Evolutionary conservation across 1,140 invertebrate genomes (phyloP).

Genomic region (Papilio aristodemus): DNA sequence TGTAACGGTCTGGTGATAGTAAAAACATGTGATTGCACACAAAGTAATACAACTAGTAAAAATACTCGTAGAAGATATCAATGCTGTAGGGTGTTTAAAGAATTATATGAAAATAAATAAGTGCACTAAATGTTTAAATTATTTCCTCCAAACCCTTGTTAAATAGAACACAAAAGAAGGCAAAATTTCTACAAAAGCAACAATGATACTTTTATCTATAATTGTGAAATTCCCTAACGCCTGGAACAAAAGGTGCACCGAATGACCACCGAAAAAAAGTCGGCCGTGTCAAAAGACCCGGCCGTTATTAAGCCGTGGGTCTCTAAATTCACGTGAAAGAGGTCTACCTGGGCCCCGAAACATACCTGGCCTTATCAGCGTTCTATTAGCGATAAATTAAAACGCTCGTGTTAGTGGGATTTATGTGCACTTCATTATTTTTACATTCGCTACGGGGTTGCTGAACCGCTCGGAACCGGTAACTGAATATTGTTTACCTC

Average conservation of each 20-base stretch:
- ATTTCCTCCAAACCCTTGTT: background rate
- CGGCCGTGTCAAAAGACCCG: constrained; percentile 46
- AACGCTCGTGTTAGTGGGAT: constrained; percentile 60
- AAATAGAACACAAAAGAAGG: background rate
- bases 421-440: constrained; percentile 62
- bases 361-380: constrained; percentile 53
- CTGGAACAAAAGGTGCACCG: constrained; percentile 56
- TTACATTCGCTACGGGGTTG: constrained; percentile 52
- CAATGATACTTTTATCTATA: constrained; percentile 56
- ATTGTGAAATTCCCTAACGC: constrained; percentile 61
- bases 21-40: no score
- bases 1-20: no score
- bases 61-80: no score
- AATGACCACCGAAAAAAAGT: constrained; percentile 68
- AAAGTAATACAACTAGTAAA: no score
- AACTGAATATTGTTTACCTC: constrained; percentile 48
- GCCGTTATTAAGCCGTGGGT: constrained; percentile 59
- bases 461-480: constrained; percentile 40
- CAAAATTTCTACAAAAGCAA: constrained; percentile 27
- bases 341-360: constrained; percentile 58
- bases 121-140: background rate
- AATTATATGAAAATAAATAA: background rate
- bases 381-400: constrained; percentile 67
- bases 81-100: background rate
- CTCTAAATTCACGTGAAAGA: constrained; percentile 63